Percentiles rank a stretch among this genome's conserved stretches.
phyloP scores from a whole-genome alignment of 2,888 invertebrate species.

The Odontothrips loti region DNA sequence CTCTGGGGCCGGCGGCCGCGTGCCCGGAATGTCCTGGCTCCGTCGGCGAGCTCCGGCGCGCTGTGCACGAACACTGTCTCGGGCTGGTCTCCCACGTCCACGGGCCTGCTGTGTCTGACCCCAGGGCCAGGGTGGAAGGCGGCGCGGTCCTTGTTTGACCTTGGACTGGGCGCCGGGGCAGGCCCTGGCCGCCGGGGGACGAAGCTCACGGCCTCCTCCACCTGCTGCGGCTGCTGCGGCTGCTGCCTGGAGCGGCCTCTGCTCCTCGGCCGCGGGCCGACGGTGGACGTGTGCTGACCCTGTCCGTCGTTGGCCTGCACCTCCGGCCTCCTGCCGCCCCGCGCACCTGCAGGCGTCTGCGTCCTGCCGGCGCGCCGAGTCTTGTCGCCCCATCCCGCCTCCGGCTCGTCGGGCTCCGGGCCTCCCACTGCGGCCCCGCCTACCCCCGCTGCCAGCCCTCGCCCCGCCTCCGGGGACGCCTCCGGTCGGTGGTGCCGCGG shows the following conservation, averaged over 20 bases:
- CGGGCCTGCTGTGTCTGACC: not conserved
- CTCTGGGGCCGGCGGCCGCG: not conserved
- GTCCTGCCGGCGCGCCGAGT: not conserved
- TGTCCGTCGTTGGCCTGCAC: not conserved
- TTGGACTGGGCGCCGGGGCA: not conserved
- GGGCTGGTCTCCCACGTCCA: not conserved
- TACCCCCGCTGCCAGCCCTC: not conserved
- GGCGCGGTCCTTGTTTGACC: not conserved
- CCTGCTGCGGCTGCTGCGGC: not conserved
- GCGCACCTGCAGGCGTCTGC: not conserved
- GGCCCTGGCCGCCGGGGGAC: not conserved
- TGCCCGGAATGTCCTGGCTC: not conserved
- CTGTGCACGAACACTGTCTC: conserved; percentile 3
- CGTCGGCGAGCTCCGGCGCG: not conserved
- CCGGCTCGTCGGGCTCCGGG: not conserved
- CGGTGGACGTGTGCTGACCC: no score
- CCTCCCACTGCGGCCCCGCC: not conserved
- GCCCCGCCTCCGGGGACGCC: not conserved
- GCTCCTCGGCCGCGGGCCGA: not conserved
- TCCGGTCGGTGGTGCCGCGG: not conserved
- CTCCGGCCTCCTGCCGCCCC: not conserved
- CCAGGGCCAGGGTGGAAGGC: not conserved
- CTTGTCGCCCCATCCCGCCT: not conserved
- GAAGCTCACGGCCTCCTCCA: not conserved
- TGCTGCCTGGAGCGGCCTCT: not conserved